Evolutionary conservation across 2,888 invertebrate genomes (phyloP).

Genomic region (Lasioglossum oenotherae): DNA sequence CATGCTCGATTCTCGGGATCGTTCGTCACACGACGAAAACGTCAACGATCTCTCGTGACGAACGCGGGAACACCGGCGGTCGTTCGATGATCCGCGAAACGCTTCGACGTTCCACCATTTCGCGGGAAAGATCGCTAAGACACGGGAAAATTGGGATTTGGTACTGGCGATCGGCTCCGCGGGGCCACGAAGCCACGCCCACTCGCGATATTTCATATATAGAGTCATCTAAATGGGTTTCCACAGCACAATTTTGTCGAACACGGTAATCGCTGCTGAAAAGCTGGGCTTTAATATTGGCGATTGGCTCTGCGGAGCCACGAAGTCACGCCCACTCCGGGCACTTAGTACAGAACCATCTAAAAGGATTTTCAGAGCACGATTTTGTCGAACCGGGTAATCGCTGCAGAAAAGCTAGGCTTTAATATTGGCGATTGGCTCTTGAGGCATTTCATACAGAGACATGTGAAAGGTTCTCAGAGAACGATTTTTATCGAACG

Average conservation of each 20-base stretch:
- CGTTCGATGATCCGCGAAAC: neutral
- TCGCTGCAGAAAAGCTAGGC: too few relatives aligned
- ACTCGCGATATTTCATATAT: too few relatives aligned
- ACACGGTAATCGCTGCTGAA: too few relatives aligned
- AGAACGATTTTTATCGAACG: too few relatives aligned
- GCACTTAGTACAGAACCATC: neutral
- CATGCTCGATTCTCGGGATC: conserved; percentile 21
- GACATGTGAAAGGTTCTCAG: too few relatives aligned
- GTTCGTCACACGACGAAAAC: conserved; percentile 16
- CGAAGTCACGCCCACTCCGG: neutral
- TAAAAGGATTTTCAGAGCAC: neutral
- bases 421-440: too few relatives aligned
- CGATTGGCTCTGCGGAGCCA: too few relatives aligned
- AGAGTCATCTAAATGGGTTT: rapidly evolving
- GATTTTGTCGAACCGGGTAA: too few relatives aligned
- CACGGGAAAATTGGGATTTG: too few relatives aligned
- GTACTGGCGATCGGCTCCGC: neutral
- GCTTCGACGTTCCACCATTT: neutral
- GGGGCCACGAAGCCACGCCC: neutral
- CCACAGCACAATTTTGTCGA: too few relatives aligned
- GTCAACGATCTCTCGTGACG: conserved; percentile 13
- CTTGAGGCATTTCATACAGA: neutral
- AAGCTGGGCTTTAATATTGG: too few relatives aligned
- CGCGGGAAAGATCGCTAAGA: too few relatives aligned
- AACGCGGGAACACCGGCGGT: neutral